Evolutionary conservation across 1,140 invertebrate genomes (phyloP), one percentile per base, ranked within the genome.

Genomic region (Drosophila baimaii): DNA sequence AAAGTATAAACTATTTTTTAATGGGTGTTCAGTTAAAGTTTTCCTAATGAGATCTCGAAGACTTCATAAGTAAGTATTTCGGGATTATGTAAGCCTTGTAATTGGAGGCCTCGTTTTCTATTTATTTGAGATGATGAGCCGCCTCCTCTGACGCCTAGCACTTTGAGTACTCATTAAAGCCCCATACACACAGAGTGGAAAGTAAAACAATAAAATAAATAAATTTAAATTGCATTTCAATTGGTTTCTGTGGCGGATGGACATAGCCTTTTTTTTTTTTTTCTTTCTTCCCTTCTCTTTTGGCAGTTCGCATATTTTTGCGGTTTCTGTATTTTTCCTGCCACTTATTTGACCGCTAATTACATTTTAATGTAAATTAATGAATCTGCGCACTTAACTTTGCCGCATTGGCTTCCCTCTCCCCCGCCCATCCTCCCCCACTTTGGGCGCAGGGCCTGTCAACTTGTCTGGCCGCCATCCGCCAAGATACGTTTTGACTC

Each of bases 321-420:
- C 70, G 76, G 76, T 83, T 79, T 71, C 57, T 56, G 66, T 80
- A 70, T 73, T 79, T 57, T 69, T 65, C 54, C 54, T 77, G 74
- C 74, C 74, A 77, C 74, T 68, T 81, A 71, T 82, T 86, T 82
- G 75, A 79, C 79, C 76, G 71, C 82, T 86, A 86, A 86, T 86
- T 86, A 77, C 76, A 88, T 86, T 86, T 86, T 86, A 86, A 86
- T 86, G 83, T 88, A 83, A 88, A 86, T 86, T 86, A 86, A 86
- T 86, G 83, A 86, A 77, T 79, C 71, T 47, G 79, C 61, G 79
- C 83, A 88, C 79, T 86, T 88, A 86, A 88, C 66, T 79, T 86
- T 80, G 68, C 80, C 79, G 57, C 61, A 65, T 76, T 61, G 69
- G 27, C 64, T n/a, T 19, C 5, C 7, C 19, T 27, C 41, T 31